Percentiles rank a stretch among this genome's conserved stretches.
These are phyloP conservation scores for Pseudomyrmex concolor DNA, from an alignment of 1,140 invertebrate species.

Conservation along the genomic window DNA sequence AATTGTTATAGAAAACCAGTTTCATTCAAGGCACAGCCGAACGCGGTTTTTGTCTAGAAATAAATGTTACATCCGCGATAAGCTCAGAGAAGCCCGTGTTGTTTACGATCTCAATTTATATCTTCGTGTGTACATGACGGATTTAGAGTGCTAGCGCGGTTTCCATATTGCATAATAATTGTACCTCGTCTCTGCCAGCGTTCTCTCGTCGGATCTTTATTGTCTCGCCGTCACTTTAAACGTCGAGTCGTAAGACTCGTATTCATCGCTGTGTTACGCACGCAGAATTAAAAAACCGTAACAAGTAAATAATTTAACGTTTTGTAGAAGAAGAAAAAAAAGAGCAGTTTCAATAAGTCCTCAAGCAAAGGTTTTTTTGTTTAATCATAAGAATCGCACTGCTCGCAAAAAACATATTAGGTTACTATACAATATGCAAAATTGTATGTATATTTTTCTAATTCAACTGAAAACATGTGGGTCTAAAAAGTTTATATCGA, in stretches of 20 bases:
- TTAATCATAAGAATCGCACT: too few species aligned
- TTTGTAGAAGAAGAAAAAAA: too few species aligned
- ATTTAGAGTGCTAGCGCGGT: constrained; percentile 34
- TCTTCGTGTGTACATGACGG: constrained; percentile 19
- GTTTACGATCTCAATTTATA: constrained; percentile 56
- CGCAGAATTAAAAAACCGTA: not conserved
- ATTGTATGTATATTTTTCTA: not conserved
- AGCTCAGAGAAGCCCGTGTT: constrained; percentile 8
- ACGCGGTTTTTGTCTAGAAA: constrained; percentile 13
- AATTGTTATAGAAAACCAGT: not conserved
- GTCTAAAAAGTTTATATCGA: not conserved
- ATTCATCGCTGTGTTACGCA: too few species aligned
- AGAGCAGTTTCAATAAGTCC: too few species aligned
- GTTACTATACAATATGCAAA: too few species aligned
- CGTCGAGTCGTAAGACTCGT: not conserved
- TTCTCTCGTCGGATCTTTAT: not conserved
- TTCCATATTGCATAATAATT: constrained; percentile 40
- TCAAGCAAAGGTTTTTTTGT: too few species aligned
- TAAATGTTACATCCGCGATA: constrained; percentile 16
- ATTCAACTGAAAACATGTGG: not conserved
- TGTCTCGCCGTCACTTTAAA: not conserved
- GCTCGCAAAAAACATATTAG: too few species aligned
- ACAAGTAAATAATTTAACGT: not conserved
- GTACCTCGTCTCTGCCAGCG: constrained; percentile 34
- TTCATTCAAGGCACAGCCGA: constrained; percentile 20